Evolutionary conservation across 2,888 invertebrate genomes (phyloP).

Genomic region (Hemithea aestivaria): DNA sequence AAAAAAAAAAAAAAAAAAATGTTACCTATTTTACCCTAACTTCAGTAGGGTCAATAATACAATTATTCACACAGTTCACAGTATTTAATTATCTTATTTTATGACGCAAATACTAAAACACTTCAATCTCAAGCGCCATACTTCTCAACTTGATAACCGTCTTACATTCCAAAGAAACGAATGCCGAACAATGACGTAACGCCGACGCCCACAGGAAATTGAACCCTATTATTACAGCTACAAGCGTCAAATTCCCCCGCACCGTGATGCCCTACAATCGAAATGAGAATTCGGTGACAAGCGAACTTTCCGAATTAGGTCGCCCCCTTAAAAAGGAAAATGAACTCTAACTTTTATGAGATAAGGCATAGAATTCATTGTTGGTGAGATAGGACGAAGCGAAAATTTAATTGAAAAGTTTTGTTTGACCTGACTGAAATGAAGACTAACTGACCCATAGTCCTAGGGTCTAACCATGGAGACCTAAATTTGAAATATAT

Average conservation of each 20-base stretch:
- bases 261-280: slow-evolving; percentile 43
- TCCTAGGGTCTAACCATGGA: too few species aligned
- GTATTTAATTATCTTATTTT: too few species aligned
- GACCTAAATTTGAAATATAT: too few species aligned
- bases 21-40: too few species aligned
- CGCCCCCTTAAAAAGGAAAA: slow-evolving; percentile 38
- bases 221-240: slow-evolving; percentile 19
- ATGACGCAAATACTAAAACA: neutral
- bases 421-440: too few species aligned
- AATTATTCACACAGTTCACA: too few species aligned
- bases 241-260: slow-evolving; percentile 31
- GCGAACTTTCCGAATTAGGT: slow-evolving; percentile 55
- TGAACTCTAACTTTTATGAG: slow-evolving; percentile 14
- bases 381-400: slow-evolving; percentile 2
- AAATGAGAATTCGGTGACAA: slow-evolving; percentile 47
- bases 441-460: too few species aligned
- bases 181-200: slow-evolving; percentile 40
- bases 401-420: slow-evolving; percentile 2
- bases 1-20: too few species aligned
- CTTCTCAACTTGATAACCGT: slow-evolving; percentile 29
- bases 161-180: slow-evolving; percentile 25
- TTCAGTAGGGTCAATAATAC: too few species aligned
- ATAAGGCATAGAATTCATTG: slow-evolving; percentile 3
- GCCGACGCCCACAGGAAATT: slow-evolving; percentile 24
- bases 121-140: slow-evolving; percentile 9